These are phyloP conservation scores for Planococcus citri DNA, from an alignment of 1,140 invertebrate genomes.

Conservation along the genomic window DNA sequence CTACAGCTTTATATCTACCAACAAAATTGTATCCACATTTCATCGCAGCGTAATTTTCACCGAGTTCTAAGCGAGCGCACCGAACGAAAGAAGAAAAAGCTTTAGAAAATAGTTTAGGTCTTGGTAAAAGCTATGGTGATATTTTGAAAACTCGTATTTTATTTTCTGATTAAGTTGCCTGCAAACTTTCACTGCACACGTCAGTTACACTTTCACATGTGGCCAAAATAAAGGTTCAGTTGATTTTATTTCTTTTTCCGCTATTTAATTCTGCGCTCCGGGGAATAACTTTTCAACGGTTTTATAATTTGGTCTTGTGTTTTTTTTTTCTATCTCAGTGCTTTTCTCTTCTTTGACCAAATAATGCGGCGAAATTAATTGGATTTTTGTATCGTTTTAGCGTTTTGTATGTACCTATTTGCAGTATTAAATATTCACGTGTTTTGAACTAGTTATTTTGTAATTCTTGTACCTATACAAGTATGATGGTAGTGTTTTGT, in stretches of 20 bases:
- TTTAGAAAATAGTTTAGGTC: neutral
- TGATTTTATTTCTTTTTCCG: constrained; percentile 7
- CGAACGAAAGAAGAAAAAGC: neutral
- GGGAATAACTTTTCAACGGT: constrained; percentile 1
- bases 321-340: neutral
- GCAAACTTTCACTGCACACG: neutral
- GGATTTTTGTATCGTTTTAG: neutral
- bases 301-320: neutral
- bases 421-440: too few species aligned
- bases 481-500: too few species aligned
- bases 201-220: constrained; percentile 2
- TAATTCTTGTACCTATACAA: too few species aligned
- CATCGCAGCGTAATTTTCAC: too few species aligned
- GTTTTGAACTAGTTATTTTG: too few species aligned
- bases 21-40: too few species aligned
- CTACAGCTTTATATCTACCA: too few species aligned
- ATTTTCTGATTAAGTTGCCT: constrained; percentile 5
- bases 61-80: neutral
- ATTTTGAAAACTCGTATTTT: neutral
- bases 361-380: neutral
- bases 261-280: neutral
- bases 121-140: too few species aligned
- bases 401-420: too few species aligned
- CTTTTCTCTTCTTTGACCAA: neutral
- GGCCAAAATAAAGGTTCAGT: constrained; percentile 2